A percentile compares a stretch with the other conserved stretches of the same genome.
Conservation (phyloP, 2,888 invertebrate species). For the Stenolophus ochropezus region DNA sequence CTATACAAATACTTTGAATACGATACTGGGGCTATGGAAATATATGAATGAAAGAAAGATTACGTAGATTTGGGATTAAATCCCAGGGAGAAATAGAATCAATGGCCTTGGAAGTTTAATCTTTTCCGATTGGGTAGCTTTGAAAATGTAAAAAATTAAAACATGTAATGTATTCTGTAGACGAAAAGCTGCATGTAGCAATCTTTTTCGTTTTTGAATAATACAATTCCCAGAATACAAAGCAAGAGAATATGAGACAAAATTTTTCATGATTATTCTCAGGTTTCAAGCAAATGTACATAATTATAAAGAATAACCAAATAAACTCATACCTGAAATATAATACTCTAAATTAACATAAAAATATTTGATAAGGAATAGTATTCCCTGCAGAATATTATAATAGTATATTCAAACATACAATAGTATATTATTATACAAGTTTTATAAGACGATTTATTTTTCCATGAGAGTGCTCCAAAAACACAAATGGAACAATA, state of each 20-base stretch:
- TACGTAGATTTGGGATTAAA: conserved; percentile 22
- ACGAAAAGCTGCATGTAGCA: background rate
- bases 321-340: too few species aligned
- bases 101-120: conserved; percentile 28
- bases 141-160: background rate
- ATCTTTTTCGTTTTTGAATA: background rate
- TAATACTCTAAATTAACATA: too few species aligned
- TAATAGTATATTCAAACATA: too few species aligned
- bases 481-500: too few species aligned
- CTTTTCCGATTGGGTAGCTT: background rate
- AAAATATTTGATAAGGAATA: too few species aligned
- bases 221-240: background rate
- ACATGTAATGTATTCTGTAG: background rate
- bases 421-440: too few species aligned
- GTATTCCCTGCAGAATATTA: too few species aligned
- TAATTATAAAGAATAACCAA: too few species aligned
- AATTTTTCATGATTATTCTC: too few species aligned
- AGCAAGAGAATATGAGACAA: background rate
- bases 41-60: conserved; percentile 2
- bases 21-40: background rate
- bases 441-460: too few species aligned
- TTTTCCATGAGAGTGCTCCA: too few species aligned
- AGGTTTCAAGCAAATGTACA: too few species aligned
- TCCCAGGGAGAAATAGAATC: background rate
- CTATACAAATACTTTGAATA: background rate